These are phyloP conservation scores for Lacanobia wlatinum DNA, from an alignment of 2,888 invertebrate species.

Conservation along the genomic window DNA sequence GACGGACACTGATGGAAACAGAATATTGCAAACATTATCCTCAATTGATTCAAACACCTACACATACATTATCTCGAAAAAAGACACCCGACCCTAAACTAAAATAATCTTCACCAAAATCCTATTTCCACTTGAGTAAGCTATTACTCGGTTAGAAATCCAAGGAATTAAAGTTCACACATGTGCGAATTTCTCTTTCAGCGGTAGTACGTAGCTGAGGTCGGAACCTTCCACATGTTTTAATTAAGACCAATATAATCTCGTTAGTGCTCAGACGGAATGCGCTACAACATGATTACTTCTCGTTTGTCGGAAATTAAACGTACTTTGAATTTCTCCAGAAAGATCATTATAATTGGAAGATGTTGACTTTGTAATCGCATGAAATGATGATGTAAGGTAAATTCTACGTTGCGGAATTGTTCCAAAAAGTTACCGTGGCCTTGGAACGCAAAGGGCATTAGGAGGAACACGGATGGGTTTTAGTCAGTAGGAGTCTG, in stretches of 20 bases:
- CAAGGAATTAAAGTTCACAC: constrained; percentile 54
- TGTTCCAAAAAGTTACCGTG: no score
- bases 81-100: neutral
- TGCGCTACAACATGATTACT: constrained; percentile 31
- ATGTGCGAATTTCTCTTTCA: constrained; percentile 51
- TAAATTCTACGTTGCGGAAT: no score
- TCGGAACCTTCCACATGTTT: constrained; percentile 48
- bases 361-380: constrained; percentile 10
- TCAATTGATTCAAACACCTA: no score
- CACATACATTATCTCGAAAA: neutral
- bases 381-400: neutral
- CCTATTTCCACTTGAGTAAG: constrained; percentile 26
- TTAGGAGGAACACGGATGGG: no score
- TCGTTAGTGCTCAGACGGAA: constrained; percentile 43
- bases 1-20: neutral
- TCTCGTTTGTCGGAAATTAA: constrained; percentile 44
- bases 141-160: constrained; percentile 48
- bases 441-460: no score
- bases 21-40: neutral
- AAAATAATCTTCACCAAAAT: constrained; percentile 29
- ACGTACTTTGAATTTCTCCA: constrained; percentile 11
- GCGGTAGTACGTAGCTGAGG: constrained; percentile 25
- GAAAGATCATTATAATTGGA: constrained; percentile 19
- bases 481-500: no score
- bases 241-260: constrained; percentile 56